These are phyloP conservation scores for Phylloscopus trochiloides DNA, from an alignment of 2,113 vertebrate genomes.

Conservation along the genomic window DNA sequence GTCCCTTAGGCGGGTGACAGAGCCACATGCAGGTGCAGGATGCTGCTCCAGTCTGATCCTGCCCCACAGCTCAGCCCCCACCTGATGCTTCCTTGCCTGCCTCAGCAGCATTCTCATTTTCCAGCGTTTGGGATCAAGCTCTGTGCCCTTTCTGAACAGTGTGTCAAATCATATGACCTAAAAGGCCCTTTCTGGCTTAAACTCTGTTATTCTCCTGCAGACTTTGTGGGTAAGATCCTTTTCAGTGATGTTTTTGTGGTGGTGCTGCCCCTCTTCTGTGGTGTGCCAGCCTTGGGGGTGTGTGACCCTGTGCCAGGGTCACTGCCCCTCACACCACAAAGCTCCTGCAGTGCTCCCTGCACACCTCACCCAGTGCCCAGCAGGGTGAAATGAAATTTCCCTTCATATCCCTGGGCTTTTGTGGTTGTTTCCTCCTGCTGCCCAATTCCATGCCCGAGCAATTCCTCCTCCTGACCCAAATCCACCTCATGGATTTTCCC, in stretches of 20 bases:
- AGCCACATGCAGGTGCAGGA: not conserved
- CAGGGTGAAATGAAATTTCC: accelerated
- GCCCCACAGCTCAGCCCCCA: not conserved
- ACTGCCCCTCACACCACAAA: not conserved
- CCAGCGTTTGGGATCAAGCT: not conserved
- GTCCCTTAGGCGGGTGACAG: not conserved
- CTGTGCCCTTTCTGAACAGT: not conserved
- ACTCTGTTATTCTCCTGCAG: not conserved
- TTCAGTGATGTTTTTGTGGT: accelerated
- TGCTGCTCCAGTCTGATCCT: accelerated
- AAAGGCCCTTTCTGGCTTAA: not conserved
- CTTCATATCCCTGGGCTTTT: accelerated
- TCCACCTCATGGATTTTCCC: not conserved
- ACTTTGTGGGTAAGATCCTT: not conserved
- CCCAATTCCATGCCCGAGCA: not conserved
- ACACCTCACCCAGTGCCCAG: not conserved
- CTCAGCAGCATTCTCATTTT: not conserved
- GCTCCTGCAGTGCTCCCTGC: not conserved
- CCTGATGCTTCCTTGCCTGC: not conserved
- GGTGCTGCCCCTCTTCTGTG: not conserved
- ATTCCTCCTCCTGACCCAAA: not conserved
- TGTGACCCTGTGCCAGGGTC: accelerated
- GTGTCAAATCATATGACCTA: accelerated
- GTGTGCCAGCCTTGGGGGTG: not conserved
- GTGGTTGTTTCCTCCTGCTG: not conserved